These are phyloP conservation scores for Pterocles gutturalis DNA, from an alignment of 2,113 vertebrate genomes.

Conservation along the genomic window DNA sequence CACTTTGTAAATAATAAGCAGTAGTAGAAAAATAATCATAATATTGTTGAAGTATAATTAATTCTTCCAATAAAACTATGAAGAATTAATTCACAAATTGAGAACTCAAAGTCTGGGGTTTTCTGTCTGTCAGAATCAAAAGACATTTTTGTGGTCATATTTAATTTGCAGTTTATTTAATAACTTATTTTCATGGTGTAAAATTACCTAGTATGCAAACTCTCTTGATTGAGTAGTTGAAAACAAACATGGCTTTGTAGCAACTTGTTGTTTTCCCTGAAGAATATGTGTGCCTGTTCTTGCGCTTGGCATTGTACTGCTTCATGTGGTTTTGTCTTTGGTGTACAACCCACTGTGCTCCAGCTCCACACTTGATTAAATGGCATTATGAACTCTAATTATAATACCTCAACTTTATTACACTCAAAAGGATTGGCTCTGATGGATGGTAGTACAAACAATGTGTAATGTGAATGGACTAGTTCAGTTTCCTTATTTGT, in stretches of 20 bases:
- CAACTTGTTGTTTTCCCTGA: constrained; percentile 38
- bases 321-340: constrained; percentile 59
- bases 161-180: constrained; percentile 16
- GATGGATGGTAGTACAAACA: neutral
- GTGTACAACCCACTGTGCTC: constrained; percentile 4
- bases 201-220: constrained; percentile 16
- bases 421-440: neutral
- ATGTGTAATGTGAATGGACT: neutral
- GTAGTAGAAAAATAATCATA: neutral
- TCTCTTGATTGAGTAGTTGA: neutral
- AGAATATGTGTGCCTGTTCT: constrained; percentile 21
- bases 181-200: neutral
- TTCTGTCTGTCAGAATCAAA: neutral
- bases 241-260: constrained; percentile 51
- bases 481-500: neutral
- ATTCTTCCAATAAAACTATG: neutral
- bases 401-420: constrained; percentile 34
- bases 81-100: constrained; percentile 2
- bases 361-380: constrained; percentile 47
- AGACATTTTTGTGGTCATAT: constrained; percentile 15
- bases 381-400: constrained; percentile 45
- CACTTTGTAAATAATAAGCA: neutral
- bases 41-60: neutral
- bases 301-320: neutral
- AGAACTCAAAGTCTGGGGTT: neutral